These are phyloP conservation scores for Serrognathus titanus DNA, from an alignment of 2,888 invertebrate species.

Conservation along the genomic window DNA sequence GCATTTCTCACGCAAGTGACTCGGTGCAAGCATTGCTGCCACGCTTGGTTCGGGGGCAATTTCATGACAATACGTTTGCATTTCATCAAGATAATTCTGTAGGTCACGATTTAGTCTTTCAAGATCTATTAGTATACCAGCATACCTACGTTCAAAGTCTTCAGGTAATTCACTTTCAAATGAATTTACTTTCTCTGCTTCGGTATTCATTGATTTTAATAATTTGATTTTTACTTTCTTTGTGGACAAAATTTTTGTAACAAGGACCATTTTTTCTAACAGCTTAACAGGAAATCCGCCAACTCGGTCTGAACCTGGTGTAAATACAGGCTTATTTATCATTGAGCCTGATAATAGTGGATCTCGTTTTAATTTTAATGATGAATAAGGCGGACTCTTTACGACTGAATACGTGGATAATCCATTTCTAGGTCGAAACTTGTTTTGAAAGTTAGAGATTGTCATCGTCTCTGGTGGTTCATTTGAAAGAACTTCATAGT, in stretches of 20 bases:
- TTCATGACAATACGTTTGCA: slow-evolving; percentile 80
- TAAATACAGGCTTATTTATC: slow-evolving; percentile 35
- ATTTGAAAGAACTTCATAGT: slow-evolving; percentile 93
- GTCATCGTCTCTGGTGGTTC: slow-evolving; percentile 89
- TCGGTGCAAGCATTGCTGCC: slow-evolving; percentile 84
- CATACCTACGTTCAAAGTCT: slow-evolving; percentile 90
- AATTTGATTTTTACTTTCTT: slow-evolving; percentile 79
- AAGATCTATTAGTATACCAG: slow-evolving; percentile 80
- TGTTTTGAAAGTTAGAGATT: slow-evolving; percentile 76
- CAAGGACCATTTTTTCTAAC: slow-evolving; percentile 80
- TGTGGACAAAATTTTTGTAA: slow-evolving; percentile 78
- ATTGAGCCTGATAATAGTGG: slow-evolving; percentile 63
- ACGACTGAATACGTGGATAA: slow-evolving; percentile 56
- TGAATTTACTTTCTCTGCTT: slow-evolving; percentile 83
- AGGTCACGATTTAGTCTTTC: slow-evolving; percentile 89
- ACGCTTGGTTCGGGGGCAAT: slow-evolving; percentile 83
- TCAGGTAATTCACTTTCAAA: slow-evolving; percentile 73
- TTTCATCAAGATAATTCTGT: slow-evolving; percentile 78
- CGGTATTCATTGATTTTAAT: slow-evolving; percentile 82
- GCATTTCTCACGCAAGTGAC: slow-evolving; percentile 83
- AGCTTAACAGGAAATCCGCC: slow-evolving; percentile 84
- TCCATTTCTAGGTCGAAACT: slow-evolving; percentile 69
- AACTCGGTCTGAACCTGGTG: slow-evolving; percentile 53
- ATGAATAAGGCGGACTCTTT: slow-evolving; percentile 44
- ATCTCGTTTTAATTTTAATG: slow-evolving; percentile 58